phyloP scores from a whole-genome alignment of 1,140 invertebrate genomes.

The Drosophila burlai region DNA sequence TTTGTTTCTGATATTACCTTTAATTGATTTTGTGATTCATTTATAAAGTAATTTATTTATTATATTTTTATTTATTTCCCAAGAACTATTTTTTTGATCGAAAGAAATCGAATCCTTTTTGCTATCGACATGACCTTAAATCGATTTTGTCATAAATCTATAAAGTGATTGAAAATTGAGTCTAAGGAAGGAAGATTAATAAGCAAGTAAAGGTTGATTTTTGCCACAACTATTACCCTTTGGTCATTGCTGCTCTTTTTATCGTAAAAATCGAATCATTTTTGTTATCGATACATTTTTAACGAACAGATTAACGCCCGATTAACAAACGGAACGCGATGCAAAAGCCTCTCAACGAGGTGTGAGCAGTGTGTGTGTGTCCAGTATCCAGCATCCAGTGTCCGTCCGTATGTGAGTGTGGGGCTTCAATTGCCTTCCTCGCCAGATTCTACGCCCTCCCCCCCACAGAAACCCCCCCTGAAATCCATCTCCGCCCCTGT shows the following conservation, averaged over 20 bases:
- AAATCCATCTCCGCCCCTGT: not conserved
- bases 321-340: slow-evolving; percentile 26
- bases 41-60: not conserved
- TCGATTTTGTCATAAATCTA: not conserved
- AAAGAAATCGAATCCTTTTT: not conserved
- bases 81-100: not conserved
- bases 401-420: slow-evolving; percentile 24
- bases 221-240: not conserved
- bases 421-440: slow-evolving; percentile 60
- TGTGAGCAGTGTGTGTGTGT: slow-evolving; percentile 35
- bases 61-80: too few species aligned
- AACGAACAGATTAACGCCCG: slow-evolving; percentile 20
- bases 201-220: not conserved
- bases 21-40: not conserved
- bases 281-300: slow-evolving; percentile 10
- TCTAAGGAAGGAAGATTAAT: not conserved
- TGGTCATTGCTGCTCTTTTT: slow-evolving; percentile 12
- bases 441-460: not conserved
- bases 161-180: too few species aligned
- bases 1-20: too few species aligned
- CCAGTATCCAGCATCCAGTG: slow-evolving; percentile 8
- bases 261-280: not conserved
- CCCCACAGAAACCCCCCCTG: not conserved
- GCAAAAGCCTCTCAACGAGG: slow-evolving; percentile 30
- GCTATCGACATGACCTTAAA: not conserved